These are phyloP conservation scores for Seira sanloemensis DNA, from an alignment of 2,888 invertebrate species.

Conservation along the genomic window DNA sequence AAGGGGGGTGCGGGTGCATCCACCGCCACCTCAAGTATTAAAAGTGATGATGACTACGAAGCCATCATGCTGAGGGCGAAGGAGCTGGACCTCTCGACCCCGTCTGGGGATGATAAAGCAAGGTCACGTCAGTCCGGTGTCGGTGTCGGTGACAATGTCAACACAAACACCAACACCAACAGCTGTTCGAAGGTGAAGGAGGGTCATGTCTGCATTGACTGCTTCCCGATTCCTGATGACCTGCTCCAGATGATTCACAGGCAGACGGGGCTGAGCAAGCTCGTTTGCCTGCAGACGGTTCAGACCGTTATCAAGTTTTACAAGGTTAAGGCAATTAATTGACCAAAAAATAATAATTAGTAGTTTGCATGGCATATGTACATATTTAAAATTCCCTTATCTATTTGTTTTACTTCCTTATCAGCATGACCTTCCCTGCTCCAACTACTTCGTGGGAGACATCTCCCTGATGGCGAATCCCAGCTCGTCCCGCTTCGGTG, in stretches of 20 bases:
- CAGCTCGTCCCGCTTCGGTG: too few relatives aligned
- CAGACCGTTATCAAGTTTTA: slow-evolving; percentile 34
- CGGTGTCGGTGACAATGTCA: too few relatives aligned
- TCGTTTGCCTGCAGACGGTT: slow-evolving; percentile 21
- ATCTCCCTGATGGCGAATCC: too few relatives aligned
- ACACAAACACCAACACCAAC: too few relatives aligned
- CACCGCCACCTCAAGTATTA: too few relatives aligned
- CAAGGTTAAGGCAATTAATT: slow-evolving; percentile 12
- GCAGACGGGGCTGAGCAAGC: slow-evolving; percentile 29
- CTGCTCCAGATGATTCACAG: not conserved
- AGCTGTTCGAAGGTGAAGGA: not conserved
- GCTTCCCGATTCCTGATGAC: slow-evolving; percentile 29
- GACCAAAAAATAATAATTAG: too few relatives aligned
- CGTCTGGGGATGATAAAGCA: too few relatives aligned
- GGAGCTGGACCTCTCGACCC: not conserved
- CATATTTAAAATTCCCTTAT: not conserved
- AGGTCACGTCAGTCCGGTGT: not conserved
- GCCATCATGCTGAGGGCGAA: not conserved
- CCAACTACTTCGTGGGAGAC: slow-evolving; percentile 29
- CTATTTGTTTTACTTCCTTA: not conserved
- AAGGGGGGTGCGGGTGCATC: too few relatives aligned
- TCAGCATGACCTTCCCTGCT: slow-evolving; percentile 18
- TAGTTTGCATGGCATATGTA: too few relatives aligned
- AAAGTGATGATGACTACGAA: not conserved
- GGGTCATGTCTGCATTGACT: slow-evolving; percentile 35